Percentiles rank a stretch among this genome's conserved stretches.
phyloP scores from a whole-genome alignment of 2,888 invertebrate species.

The Hirtodrosophila confusa region DNA sequence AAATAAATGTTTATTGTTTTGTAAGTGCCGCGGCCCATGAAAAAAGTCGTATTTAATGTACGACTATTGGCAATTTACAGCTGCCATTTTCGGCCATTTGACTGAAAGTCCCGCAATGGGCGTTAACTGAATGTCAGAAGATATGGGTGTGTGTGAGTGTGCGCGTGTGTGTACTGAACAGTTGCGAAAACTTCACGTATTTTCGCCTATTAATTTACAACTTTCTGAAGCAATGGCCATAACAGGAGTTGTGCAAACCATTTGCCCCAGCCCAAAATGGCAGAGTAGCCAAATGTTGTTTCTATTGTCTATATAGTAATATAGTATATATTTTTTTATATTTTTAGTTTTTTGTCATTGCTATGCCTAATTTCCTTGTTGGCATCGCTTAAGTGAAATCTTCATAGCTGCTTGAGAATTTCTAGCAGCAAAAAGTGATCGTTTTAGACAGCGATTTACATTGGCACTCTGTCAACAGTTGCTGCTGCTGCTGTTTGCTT shows the following conservation, averaged over 20 bases:
- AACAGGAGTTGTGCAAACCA: conserved; percentile 49
- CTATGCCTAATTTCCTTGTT: conserved; percentile 66
- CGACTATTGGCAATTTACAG: conserved; percentile 70
- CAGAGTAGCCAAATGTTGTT: conserved; percentile 49
- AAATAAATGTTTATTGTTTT: conserved; percentile 79
- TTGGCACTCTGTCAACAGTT: conserved; percentile 25
- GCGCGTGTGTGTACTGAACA: conserved; percentile 9
- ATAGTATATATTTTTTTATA: too few species aligned
- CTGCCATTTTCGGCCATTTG: conserved; percentile 72
- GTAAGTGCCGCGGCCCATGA: conserved; percentile 65
- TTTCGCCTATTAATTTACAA: conserved; percentile 78
- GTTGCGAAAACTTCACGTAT: conserved; percentile 57
- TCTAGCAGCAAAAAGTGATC: conserved; percentile 42
- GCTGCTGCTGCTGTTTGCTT: conserved; percentile 49
- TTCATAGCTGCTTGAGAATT: conserved; percentile 68
- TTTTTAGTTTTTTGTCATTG: conserved; percentile 2
- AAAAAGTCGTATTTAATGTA: conserved; percentile 64
- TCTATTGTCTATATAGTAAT: neutral
- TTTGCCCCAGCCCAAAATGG: conserved; percentile 64
- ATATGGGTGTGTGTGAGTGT: neutral
- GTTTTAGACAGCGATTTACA: conserved; percentile 37
- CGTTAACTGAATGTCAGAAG: conserved; percentile 64
- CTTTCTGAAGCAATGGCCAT: conserved; percentile 66
- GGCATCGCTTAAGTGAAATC: conserved; percentile 55
- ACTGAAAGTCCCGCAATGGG: conserved; percentile 74